Percentiles rank a stretch among this genome's conserved stretches.
Conservation (phyloP, 2,797 vertebrate species). For the Toxotes lorentzi region DNA sequence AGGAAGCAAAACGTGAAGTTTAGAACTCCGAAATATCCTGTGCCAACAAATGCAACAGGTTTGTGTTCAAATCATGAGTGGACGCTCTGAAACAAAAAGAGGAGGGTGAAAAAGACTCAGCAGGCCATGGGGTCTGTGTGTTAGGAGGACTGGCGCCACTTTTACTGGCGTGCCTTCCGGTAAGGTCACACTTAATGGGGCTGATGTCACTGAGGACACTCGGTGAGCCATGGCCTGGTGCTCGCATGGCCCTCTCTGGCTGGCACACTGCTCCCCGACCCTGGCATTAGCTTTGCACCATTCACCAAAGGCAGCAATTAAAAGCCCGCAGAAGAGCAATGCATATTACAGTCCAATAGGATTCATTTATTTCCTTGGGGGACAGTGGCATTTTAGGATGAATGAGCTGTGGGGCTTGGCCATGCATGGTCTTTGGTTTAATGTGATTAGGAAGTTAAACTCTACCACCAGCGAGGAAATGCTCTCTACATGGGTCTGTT, state of each 20-base stretch:
- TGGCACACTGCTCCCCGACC: conserved; percentile 51
- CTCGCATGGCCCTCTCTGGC: conserved; percentile 60
- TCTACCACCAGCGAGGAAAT: conserved; percentile 44
- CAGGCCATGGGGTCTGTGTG: conserved; percentile 65
- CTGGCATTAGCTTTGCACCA: conserved; percentile 45
- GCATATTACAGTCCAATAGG: conserved; percentile 38
- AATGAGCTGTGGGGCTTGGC: conserved; percentile 41
- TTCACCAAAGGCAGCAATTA: conserved; percentile 66
- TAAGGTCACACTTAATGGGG: conserved; percentile 74
- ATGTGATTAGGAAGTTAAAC: conserved; percentile 63
- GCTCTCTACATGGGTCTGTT: conserved; percentile 56
- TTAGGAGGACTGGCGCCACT: conserved; percentile 68
- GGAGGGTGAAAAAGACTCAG: conserved; percentile 23
- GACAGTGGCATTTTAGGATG: conserved; percentile 45
- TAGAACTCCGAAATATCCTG: not conserved
- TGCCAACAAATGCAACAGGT: not conserved
- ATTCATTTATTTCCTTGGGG: conserved; percentile 60
- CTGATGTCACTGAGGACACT: conserved; percentile 67
- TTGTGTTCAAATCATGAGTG: conserved; percentile 17
- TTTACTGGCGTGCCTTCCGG: conserved; percentile 70
- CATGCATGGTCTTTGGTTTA: conserved; percentile 62
- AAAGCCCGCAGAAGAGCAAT: conserved; percentile 42
- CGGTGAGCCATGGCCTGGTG: conserved; percentile 66
- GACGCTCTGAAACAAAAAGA: conserved; percentile 26
- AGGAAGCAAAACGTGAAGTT: not conserved